A percentile compares a stretch with the other conserved stretches of the same genome.
phyloP scores from a whole-genome alignment of 1,140 invertebrate species.

The Mylabris phalerata region DNA sequence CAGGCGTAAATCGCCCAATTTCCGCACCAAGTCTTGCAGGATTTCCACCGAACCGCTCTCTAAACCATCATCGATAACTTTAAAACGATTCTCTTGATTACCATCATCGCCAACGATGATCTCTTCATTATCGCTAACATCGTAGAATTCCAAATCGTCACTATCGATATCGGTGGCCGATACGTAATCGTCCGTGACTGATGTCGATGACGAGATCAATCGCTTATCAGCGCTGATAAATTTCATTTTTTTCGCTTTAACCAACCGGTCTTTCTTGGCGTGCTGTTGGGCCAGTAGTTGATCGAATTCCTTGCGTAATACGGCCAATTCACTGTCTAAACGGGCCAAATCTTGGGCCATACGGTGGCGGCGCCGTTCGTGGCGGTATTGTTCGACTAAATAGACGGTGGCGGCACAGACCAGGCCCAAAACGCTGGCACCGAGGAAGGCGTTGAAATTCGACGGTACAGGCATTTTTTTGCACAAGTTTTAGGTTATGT shows the following conservation, averaged over 20 bases:
- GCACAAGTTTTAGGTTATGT: no score
- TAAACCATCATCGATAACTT: slow-evolving; percentile 23
- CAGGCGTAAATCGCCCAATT: slow-evolving; percentile 39
- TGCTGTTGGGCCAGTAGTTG: slow-evolving; percentile 35
- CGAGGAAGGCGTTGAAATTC: slow-evolving; percentile 34
- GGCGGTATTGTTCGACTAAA: slow-evolving; percentile 55
- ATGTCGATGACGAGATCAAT: slow-evolving; percentile 11
- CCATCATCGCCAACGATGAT: slow-evolving; percentile 6
- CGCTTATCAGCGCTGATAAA: no score
- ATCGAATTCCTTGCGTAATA: slow-evolving; percentile 48
- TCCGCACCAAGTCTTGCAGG: slow-evolving; percentile 34
- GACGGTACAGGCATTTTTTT: slow-evolving; percentile 23
- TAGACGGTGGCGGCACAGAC: slow-evolving; percentile 56
- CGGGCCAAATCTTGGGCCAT: slow-evolving; percentile 46
- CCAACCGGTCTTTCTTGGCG: neutral
- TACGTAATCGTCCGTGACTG: slow-evolving; percentile 29
- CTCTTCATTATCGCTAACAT: slow-evolving; percentile 37
- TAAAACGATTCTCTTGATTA: slow-evolving; percentile 29
- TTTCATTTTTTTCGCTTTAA: no score
- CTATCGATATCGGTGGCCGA: slow-evolving; percentile 34
- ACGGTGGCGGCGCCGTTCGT: slow-evolving; percentile 48
- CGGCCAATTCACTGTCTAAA: slow-evolving; percentile 46
- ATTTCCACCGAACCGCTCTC: slow-evolving; percentile 29
- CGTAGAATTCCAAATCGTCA: slow-evolving; percentile 40
- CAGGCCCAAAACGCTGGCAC: slow-evolving; percentile 54